phyloP scores from a whole-genome alignment of 2,797 vertebrate species.

The Scarus forsteni region DNA sequence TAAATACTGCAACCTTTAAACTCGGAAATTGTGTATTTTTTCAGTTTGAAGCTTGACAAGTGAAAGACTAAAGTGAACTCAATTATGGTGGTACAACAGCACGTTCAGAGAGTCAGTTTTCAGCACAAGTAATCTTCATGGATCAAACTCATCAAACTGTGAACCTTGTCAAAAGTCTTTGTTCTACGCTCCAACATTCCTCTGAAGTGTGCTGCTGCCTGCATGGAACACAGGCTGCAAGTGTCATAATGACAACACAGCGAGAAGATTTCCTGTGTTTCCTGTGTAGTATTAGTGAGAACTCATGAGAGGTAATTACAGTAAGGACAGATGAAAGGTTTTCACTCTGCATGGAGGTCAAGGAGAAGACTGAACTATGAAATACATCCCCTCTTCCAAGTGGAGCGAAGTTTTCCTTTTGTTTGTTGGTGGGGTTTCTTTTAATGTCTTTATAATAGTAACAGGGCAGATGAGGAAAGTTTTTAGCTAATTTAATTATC shows the following conservation, averaged over 20 bases:
- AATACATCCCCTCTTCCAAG: neutral
- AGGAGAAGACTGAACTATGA: neutral
- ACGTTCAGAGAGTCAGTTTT: slow-evolving; percentile 35
- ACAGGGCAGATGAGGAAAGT: too few relatives aligned
- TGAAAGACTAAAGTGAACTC: slow-evolving; percentile 30
- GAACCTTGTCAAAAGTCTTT: slow-evolving; percentile 24
- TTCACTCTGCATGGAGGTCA: slow-evolving; percentile 5
- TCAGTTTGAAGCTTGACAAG: slow-evolving; percentile 17
- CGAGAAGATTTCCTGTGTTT: slow-evolving; percentile 47
- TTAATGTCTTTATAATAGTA: too few relatives aligned
- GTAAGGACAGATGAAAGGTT: slow-evolving; percentile 30
- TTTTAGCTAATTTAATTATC: too few relatives aligned
- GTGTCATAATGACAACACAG: slow-evolving; percentile 29
- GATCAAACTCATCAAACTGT: slow-evolving; percentile 40
- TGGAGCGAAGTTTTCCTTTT: neutral
- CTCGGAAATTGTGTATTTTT: slow-evolving; percentile 24
- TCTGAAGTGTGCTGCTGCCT: slow-evolving; percentile 34
- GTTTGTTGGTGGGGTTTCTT: too few relatives aligned
- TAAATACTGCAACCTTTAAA: slow-evolving; percentile 4
- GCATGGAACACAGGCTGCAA: slow-evolving; percentile 4
- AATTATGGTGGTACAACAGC: slow-evolving; percentile 6
- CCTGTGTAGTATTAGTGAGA: slow-evolving; percentile 8
- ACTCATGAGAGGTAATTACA: slow-evolving; percentile 57
- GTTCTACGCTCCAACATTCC: slow-evolving; percentile 33
- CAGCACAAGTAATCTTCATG: slow-evolving; percentile 46